Conservation (phyloP, 2,888 invertebrate genomes). For the Drosophila phalerata region DNA sequence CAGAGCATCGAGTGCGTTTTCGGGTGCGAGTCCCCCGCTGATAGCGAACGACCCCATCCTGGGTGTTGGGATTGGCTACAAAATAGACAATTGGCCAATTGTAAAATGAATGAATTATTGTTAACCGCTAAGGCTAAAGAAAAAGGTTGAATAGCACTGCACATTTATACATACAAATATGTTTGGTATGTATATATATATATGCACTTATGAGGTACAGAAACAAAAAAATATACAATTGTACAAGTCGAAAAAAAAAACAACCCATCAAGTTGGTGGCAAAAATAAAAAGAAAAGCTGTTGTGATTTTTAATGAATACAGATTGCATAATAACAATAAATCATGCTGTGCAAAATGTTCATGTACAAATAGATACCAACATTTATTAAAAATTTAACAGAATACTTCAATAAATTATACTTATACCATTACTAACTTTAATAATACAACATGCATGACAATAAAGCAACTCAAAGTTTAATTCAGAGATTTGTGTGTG, state of each 20-base stretch:
- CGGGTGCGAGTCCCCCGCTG: slow-evolving; percentile 88
- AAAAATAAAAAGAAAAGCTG: slow-evolving; percentile 24
- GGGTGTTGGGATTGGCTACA: slow-evolving; percentile 88
- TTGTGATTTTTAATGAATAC: slow-evolving; percentile 28
- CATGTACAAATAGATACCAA: slow-evolving; percentile 6
- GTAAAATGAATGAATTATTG: slow-evolving; percentile 38
- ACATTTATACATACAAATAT: slow-evolving; percentile 47
- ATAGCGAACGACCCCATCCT: slow-evolving; percentile 88
- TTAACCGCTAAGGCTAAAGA: slow-evolving; percentile 12
- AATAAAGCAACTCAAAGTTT: slow-evolving; percentile 5
- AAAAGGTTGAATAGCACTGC: slow-evolving; percentile 32
- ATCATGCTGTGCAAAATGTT: slow-evolving; percentile 45
- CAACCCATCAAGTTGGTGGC: slow-evolving; percentile 31
- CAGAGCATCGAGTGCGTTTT: slow-evolving; percentile 99
- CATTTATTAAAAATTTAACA: neutral
- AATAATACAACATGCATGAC: slow-evolving; percentile 21
- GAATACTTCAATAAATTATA: neutral
- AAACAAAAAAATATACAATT: slow-evolving; percentile 13
- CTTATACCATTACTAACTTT: neutral
- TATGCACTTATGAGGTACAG: slow-evolving; percentile 32
- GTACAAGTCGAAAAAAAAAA: slow-evolving; percentile 18
- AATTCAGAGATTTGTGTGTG: neutral
- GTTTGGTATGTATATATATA: slow-evolving; percentile 27
- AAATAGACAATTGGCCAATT: slow-evolving; percentile 59
- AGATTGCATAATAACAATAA: slow-evolving; percentile 32